phyloP scores from a whole-genome alignment of 2,113 vertebrate species.

The Cryptoleucopteryx plumbea region DNA sequence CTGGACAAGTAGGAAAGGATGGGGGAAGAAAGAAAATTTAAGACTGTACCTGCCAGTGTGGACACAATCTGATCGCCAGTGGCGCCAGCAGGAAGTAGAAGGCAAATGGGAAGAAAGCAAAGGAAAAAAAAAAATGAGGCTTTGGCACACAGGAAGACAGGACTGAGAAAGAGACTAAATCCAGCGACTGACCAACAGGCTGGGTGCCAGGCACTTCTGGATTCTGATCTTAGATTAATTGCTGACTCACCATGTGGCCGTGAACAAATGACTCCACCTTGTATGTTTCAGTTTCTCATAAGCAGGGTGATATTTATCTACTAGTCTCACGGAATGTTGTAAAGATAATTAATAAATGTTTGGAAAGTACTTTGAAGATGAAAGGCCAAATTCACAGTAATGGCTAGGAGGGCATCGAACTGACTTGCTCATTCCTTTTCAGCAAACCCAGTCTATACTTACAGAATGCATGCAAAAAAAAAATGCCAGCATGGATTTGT shows the following conservation, averaged over 20 bases:
- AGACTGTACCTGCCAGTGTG: not conserved
- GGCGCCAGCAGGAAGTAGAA: not conserved
- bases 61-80: not conserved
- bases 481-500: not conserved
- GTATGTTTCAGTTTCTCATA: not conserved
- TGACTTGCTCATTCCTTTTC: not conserved
- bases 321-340: not conserved
- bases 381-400: not conserved
- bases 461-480: not conserved
- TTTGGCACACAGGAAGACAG: not conserved
- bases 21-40: not conserved
- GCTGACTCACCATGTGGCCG: not conserved
- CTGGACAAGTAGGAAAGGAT: not conserved
- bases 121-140: not conserved
- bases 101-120: not conserved
- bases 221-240: not conserved
- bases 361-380: constrained; percentile 13
- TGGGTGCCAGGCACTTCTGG: not conserved
- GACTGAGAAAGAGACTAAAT: not conserved
- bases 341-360: constrained; percentile 50
- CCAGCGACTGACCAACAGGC: not conserved
- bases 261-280: constrained; percentile 27
- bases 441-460: not conserved
- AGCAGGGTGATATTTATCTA: not conserved
- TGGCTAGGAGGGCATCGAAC: not conserved